Percentiles rank a stretch among this genome's conserved stretches.
phyloP scores from a whole-genome alignment of 2,113 vertebrate genomes.

The Bettongia penicillata region DNA sequence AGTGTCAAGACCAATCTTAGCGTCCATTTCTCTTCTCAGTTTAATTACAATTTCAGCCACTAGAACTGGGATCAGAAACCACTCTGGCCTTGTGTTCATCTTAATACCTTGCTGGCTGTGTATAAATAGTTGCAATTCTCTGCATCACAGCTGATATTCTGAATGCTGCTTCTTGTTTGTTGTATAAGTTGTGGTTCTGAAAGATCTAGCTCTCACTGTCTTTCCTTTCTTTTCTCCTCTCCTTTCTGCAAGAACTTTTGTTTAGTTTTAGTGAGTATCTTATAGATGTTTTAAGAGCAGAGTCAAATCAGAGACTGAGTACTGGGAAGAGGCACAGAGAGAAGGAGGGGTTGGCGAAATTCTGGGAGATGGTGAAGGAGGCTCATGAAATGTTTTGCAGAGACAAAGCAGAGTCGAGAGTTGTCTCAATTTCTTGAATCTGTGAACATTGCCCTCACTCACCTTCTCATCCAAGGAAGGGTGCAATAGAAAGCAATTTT shows the following conservation, averaged over 20 bases:
- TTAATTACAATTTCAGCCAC: conserved; percentile 97
- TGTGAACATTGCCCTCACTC: conserved; percentile 77
- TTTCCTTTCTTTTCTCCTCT: neutral
- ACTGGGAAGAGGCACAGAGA: conserved; percentile 6
- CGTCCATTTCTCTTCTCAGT: conserved; percentile 93
- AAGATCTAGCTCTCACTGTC: neutral
- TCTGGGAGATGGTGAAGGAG: conserved; percentile 56
- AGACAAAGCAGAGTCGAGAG: conserved; percentile 85
- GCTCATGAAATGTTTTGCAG: conserved; percentile 80
- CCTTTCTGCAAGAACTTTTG: conserved; percentile 54
- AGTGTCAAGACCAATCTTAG: conserved; percentile 97
- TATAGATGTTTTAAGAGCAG: conserved; percentile 73
- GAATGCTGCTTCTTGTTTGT: conserved; percentile 60
- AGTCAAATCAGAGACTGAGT: conserved; percentile 80
- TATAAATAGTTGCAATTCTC: conserved; percentile 80
- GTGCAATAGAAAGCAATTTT: conserved; percentile 71
- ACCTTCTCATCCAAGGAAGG: conserved; percentile 79
- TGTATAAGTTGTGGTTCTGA: conserved; percentile 60
- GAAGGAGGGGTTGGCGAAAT: conserved; percentile 39
- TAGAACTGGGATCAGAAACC: conserved; percentile 89
- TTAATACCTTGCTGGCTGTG: conserved; percentile 84
- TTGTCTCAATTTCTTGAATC: conserved; percentile 80
- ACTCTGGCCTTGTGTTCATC: conserved; percentile 85
- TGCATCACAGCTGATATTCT: conserved; percentile 65
- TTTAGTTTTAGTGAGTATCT: conserved; percentile 73